Evolutionary conservation across 2,113 vertebrate species (phyloP), one percentile per base, ranked within the genome.

Genomic region (Callionymus lyra): DNA sequence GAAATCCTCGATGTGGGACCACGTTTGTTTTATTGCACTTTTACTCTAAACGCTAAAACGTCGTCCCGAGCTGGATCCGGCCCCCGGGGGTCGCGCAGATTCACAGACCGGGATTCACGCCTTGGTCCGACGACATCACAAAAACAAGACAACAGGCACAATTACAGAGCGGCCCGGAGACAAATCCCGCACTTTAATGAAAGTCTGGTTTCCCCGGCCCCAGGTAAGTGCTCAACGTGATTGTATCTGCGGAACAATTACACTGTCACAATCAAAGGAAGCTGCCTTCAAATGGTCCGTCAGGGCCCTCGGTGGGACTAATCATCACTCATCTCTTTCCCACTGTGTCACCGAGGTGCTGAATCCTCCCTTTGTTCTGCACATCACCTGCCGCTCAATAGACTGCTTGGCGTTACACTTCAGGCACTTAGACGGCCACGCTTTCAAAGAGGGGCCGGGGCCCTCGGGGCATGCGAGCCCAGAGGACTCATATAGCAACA

Each of bases 181-280:
- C 68, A 80, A n/a, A 74, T 84, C 82, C 74, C 71, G 50, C 72
- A 70, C 82, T 85, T 83, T 85, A 86, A 86, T 87, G 84, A 87
- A 87, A 86, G 84, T 87, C 82, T 81, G 78, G 85, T 82, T 83
- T 83, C 81, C 80, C 71, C 76, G 79, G 84, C 84, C 86, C 52
- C 76, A 81, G 85, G 83, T 86, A 65, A 73, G 63, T 58, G 66
- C 81, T 74, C 64, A 44, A 78, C 62, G 57, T 80, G 82, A 87
- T 85, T 82, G 81, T 82, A 86, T 84, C 83, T 84, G 80, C 62
- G 70, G 70, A 85, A 85, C 87, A 88, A 87, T 89, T 89, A 87
- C 84, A 86, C 84, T 86, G 83, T 88, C 86, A 88, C 85, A 86
- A 87, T 88, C 86, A 87, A 89, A 86, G 84, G 84, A 85, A 84